These are phyloP conservation scores for Anser brachyrhynchus DNA, from an alignment of 2,113 vertebrate genomes.

Conservation along the genomic window DNA sequence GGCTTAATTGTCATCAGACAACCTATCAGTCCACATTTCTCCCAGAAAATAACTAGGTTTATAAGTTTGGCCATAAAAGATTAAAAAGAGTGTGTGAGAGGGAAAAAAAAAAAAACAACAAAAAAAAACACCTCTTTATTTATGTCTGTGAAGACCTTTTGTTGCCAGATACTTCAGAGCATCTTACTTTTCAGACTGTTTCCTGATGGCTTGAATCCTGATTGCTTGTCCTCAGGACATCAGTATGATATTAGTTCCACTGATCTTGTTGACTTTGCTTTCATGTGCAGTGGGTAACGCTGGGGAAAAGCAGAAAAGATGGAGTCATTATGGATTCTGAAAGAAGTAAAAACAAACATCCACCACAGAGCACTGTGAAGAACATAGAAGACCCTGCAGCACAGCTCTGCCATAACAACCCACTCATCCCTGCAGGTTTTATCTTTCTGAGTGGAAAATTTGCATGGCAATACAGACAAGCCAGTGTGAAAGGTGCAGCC, in stretches of 20 bases:
- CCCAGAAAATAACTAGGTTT: background rate
- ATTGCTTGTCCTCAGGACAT: conserved; percentile 41
- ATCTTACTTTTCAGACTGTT: conserved; percentile 12
- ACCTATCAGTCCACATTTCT: background rate
- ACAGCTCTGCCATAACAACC: conserved; percentile 9
- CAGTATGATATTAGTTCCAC: conserved; percentile 38
- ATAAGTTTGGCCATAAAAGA: background rate
- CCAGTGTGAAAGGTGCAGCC: background rate
- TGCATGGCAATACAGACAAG: background rate
- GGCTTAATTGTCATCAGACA: background rate
- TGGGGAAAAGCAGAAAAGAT: conserved; percentile 46
- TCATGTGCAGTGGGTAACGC: background rate
- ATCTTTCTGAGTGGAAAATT: conserved; percentile 28
- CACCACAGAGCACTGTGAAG: conserved; percentile 31
- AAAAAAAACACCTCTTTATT: background rate
- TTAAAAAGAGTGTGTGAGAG: background rate
- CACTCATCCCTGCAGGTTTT: conserved; percentile 27
- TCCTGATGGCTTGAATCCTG: conserved; percentile 42
- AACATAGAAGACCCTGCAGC: conserved; percentile 37
- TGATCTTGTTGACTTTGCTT: conserved; percentile 61
- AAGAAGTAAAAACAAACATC: conserved; percentile 64
- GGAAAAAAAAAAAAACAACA: background rate
- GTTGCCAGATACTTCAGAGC: conserved; percentile 20
- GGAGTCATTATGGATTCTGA: conserved; percentile 54
- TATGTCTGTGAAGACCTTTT: background rate